phyloP scores from a whole-genome alignment of 2,797 vertebrate species.

The Hippoglossus hippoglossus region DNA sequence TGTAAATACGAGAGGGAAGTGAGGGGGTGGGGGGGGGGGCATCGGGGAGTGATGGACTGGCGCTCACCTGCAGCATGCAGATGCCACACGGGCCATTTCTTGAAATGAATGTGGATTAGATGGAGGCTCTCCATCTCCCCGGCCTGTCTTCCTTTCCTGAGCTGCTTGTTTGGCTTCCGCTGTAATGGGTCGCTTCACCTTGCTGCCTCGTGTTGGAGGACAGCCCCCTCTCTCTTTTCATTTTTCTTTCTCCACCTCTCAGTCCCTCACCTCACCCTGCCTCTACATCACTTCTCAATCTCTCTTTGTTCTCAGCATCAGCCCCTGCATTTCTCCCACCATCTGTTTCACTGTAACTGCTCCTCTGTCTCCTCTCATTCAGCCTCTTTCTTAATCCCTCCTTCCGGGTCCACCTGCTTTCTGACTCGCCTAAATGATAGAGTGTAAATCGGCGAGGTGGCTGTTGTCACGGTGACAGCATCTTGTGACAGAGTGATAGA shows the following conservation, averaged over 20 bases:
- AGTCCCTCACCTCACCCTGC: constrained; percentile 35
- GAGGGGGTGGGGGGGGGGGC: neutral
- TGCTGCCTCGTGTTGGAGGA: constrained; percentile 77
- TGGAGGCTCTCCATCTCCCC: constrained; percentile 64
- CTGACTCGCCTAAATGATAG: constrained; percentile 72
- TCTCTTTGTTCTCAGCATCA: constrained; percentile 59
- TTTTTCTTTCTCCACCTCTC: constrained; percentile 12
- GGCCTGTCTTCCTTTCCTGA: constrained; percentile 59
- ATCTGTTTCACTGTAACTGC: constrained; percentile 45
- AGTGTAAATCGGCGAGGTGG: constrained; percentile 76
- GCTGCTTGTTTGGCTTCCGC: constrained; percentile 74
- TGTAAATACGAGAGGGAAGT: constrained; percentile 26
- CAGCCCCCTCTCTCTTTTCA: constrained; percentile 40
- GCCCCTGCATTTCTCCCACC: constrained; percentile 43
- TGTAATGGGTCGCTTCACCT: constrained; percentile 84
- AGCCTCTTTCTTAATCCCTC: constrained; percentile 35
- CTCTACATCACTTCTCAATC: constrained; percentile 42
- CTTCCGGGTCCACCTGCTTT: constrained; percentile 33
- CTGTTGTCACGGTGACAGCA: constrained; percentile 80
- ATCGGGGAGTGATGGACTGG: constrained; percentile 50
- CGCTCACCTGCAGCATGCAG: constrained; percentile 58
- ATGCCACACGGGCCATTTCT: constrained; percentile 65
- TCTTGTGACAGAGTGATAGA: constrained; percentile 77
- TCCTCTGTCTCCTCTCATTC: constrained; percentile 24
- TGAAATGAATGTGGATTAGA: constrained; percentile 63